These are phyloP conservation scores for Hormaphis cornu DNA, from an alignment of 1,140 invertebrate genomes.

Conservation along the genomic window DNA sequence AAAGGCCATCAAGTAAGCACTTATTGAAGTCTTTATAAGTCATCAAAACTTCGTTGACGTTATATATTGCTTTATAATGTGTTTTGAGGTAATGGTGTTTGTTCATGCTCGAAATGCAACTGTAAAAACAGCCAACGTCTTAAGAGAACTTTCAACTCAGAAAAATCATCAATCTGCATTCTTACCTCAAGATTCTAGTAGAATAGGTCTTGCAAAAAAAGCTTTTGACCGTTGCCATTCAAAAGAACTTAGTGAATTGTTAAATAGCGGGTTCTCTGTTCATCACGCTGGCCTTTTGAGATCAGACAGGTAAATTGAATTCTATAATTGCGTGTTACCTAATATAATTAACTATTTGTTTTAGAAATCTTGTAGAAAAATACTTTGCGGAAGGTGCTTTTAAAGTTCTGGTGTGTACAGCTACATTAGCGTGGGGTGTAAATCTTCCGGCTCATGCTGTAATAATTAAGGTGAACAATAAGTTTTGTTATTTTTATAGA, in stretches of 20 bases:
- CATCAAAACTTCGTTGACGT: background rate
- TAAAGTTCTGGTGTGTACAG: conserved; percentile 91
- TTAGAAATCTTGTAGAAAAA: conserved; percentile 72
- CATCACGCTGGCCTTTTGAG: conserved; percentile 95
- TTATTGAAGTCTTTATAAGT: background rate
- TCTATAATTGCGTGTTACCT: too few species aligned
- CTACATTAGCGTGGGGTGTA: conserved; percentile 98
- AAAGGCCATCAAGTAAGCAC: conserved; percentile 71
- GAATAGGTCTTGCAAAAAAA: conserved; percentile 53
- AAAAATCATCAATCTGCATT: conserved; percentile 62
- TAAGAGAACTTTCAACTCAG: conserved; percentile 67
- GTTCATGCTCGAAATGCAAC: conserved; percentile 97
- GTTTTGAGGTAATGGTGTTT: conserved; percentile 85
- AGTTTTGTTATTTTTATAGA: conserved; percentile 12
- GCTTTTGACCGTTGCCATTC: conserved; percentile 61
- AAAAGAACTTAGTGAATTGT: conserved; percentile 69
- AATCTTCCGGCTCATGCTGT: conserved; percentile 97
- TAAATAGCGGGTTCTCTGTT: conserved; percentile 79
- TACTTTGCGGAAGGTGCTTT: conserved; percentile 80
- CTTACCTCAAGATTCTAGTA: conserved; percentile 52
- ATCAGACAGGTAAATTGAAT: conserved; percentile 58
- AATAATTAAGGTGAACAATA: conserved; percentile 69
- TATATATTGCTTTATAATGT: background rate
- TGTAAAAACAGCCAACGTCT: conserved; percentile 66
- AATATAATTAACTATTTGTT: too few species aligned